A percentile compares a stretch with the other conserved stretches of the same genome.
These are phyloP conservation scores for Oligia latruncula DNA, from an alignment of 2,888 invertebrate species.

Conservation along the genomic window DNA sequence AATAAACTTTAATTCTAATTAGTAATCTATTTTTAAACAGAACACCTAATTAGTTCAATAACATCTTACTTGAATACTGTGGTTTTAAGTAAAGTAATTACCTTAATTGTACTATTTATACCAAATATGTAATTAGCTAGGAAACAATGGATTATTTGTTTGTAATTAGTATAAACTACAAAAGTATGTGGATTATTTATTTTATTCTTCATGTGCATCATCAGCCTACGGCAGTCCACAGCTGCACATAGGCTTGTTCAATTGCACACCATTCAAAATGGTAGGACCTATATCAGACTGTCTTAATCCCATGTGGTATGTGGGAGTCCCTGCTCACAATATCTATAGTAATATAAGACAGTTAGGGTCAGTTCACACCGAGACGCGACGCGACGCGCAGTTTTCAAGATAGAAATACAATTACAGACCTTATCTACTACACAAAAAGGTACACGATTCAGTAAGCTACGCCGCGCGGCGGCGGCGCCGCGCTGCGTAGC, in stretches of 20 bases:
- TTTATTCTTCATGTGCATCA: not conserved
- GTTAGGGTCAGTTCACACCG: too few species aligned
- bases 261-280: not conserved
- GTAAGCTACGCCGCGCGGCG: too few species aligned
- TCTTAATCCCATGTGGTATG: not conserved
- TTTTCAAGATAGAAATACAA: too few species aligned
- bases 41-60: constrained; percentile 4
- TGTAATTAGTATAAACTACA: not conserved
- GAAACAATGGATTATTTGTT: constrained; percentile 24
- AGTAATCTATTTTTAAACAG: not conserved
- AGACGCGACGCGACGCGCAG: too few species aligned
- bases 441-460: too few species aligned
- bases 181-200: constrained; percentile 5
- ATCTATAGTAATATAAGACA: constrained; percentile 30
- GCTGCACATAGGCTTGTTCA: not conserved
- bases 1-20: constrained; percentile 3
- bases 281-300: too few species aligned
- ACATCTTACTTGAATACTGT: not conserved
- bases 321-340: too few species aligned
- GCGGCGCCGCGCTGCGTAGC: too few species aligned
- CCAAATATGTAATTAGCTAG: not conserved
- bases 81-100: not conserved
- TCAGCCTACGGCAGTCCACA: not conserved
- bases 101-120: not conserved
- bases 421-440: too few species aligned